A percentile compares a stretch with the other conserved stretches of the same genome.
Conservation (phyloP, 1,140 invertebrate genomes). For the Drosophila nigromelanica region DNA sequence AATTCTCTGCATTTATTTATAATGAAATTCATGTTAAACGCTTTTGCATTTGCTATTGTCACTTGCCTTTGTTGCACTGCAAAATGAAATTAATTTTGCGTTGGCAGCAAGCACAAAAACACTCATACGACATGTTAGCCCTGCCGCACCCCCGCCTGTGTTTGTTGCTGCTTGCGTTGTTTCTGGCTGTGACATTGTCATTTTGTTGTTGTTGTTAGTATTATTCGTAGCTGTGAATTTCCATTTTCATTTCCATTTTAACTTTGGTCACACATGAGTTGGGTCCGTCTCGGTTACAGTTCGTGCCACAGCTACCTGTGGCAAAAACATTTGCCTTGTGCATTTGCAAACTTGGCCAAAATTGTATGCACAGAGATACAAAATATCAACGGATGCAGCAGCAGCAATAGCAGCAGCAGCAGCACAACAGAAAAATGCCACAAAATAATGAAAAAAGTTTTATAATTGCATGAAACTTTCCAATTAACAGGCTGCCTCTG, state of each 20-base stretch:
- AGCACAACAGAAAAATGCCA: slow-evolving; percentile 51
- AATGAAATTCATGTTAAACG: slow-evolving; percentile 76
- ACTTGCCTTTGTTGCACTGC: slow-evolving; percentile 53
- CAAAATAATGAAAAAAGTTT: slow-evolving; percentile 80
- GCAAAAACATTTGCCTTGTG: slow-evolving; percentile 48
- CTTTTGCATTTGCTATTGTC: slow-evolving; percentile 75
- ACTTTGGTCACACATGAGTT: slow-evolving; percentile 78
- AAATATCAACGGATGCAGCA: slow-evolving; percentile 64
- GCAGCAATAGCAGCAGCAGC: slow-evolving; percentile 8
- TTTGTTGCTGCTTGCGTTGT: slow-evolving; percentile 8
- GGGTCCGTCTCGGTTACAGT: slow-evolving; percentile 74
- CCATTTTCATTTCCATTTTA: slow-evolving; percentile 68
- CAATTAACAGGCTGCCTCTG: slow-evolving; percentile 79
- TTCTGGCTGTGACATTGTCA: slow-evolving; percentile 64
- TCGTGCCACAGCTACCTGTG: slow-evolving; percentile 43
- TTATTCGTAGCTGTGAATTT: slow-evolving; percentile 18
- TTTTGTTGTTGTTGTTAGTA: slow-evolving; percentile 44
- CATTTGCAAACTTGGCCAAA: slow-evolving; percentile 62
- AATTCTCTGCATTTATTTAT: slow-evolving; percentile 28
- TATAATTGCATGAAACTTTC: slow-evolving; percentile 81
- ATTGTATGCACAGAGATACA: slow-evolving; percentile 66
- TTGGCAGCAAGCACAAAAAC: slow-evolving; percentile 65
- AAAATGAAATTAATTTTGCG: slow-evolving; percentile 81
- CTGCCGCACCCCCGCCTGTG: neutral
- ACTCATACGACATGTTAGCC: slow-evolving; percentile 71